phyloP scores from a whole-genome alignment of 2,113 vertebrate genomes.

The Microcebus ravelobensis region DNA sequence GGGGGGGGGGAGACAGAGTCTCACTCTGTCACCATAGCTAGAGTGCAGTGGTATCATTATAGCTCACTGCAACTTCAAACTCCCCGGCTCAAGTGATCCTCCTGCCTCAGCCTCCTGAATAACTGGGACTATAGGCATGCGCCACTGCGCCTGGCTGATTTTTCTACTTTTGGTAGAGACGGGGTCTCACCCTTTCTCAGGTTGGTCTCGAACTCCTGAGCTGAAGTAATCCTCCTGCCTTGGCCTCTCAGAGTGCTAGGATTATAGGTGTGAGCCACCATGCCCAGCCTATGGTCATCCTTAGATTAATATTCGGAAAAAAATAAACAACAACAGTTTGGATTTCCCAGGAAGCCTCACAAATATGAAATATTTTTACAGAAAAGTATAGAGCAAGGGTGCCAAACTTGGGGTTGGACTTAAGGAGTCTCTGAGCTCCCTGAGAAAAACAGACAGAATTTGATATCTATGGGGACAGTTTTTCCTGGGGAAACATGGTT shows the following conservation, averaged over 20 bases:
- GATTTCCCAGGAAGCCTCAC: neutral
- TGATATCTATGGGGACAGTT: neutral
- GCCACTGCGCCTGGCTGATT: too few species aligned
- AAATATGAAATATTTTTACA: neutral
- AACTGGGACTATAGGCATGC: too few species aligned
- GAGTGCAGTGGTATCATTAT: too few species aligned
- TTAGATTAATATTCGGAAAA: slow-evolving; percentile 5
- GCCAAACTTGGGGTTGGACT: neutral
- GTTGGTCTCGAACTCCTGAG: too few species aligned
- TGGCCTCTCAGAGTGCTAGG: too few species aligned
- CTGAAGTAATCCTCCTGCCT: too few species aligned
- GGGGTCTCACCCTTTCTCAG: too few species aligned
- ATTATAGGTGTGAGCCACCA: too few species aligned
- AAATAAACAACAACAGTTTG: neutral
- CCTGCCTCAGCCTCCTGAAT: neutral
- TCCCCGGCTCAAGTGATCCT: neutral
- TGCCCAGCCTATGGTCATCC: neutral
- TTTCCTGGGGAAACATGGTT: neutral
- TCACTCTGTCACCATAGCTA: too few species aligned
- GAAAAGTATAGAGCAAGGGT: neutral
- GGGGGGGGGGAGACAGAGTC: too few species aligned
- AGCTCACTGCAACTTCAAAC: neutral
- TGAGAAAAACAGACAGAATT: neutral
- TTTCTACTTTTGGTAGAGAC: too few species aligned
- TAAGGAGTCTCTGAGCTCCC: neutral